Conservation (phyloP, 2,888 invertebrate genomes). For the Congeria kusceri region DNA sequence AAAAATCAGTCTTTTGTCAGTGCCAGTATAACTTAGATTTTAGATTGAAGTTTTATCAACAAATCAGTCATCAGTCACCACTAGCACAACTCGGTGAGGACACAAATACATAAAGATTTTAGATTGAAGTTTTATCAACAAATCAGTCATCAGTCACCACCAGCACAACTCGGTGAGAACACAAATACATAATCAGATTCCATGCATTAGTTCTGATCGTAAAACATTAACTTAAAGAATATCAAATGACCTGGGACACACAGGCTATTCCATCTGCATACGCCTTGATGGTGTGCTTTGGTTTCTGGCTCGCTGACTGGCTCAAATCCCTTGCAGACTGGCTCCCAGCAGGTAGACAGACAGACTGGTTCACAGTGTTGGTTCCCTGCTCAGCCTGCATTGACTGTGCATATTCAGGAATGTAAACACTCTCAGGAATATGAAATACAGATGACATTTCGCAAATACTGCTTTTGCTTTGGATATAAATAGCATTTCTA, state of each 20-base stretch:
- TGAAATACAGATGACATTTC: not conserved
- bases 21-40: no score
- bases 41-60: no score
- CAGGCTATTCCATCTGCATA: constrained; percentile 70
- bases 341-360: not conserved
- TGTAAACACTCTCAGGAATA: not conserved
- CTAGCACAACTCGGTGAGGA: no score
- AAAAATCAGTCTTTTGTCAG: no score
- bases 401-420: constrained; percentile 61
- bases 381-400: constrained; percentile 2
- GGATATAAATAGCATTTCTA: no score
- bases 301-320: not conserved
- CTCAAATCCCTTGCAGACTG: constrained; percentile 3
- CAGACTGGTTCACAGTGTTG: constrained; percentile 20
- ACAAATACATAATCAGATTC: no score
- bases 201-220: no score
- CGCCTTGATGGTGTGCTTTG: constrained; percentile 65
- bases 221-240: no score
- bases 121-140: no score
- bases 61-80: not conserved
- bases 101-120: no score
- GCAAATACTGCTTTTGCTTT: no score
- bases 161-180: no score
- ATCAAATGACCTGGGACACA: constrained; percentile 62
- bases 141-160: not conserved